Evolutionary conservation across 1,140 invertebrate species (phyloP), one percentile per base, ranked within the genome.

Genomic region (Melipona quadrifasciata): DNA sequence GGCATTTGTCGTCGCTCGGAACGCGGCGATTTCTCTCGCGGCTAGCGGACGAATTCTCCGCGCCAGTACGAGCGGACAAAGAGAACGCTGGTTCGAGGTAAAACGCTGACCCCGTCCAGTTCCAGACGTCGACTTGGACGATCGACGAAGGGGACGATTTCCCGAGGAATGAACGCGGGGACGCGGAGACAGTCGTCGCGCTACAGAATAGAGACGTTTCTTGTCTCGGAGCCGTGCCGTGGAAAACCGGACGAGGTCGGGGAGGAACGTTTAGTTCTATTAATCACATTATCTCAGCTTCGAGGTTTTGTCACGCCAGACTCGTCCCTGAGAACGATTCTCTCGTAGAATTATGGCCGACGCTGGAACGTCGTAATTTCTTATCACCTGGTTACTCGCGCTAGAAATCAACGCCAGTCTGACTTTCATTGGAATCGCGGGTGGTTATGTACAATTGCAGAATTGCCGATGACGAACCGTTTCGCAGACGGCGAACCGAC

Each of bases 211-310:
- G 82, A 77, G 58, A 87, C 86, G 68, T 87, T 90, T 89, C 89
- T 91, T 91, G 78, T 67, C 47, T 5, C 39, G 6, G 47, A 21
- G 27, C 16, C 31, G 34, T 64, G 80, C 70, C 71, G 55, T 77
- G 74, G 61, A 65, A 75, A 47, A 83, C 34, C 76, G 31, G 78
- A 81, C 34, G n/a, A 64, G 74, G 68, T 58, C 55, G 39, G 17
- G 67, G 71, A 70, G 87, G 68, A 90, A 86, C 83, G 78, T 90
- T 91, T 87, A 89, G 78, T 74, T 70, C 90, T 91, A 92, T 92
- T 92, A 92, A 92, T 92, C 92, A 92, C 90, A 89, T 92, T 92
- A 92, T 90, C 89, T 76, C 80, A 77, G 81, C 73, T 74, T 61
- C 31, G 14, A 84, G 86, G 85, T 89, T 90, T 92, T 91, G 83